Percentiles rank a stretch among this genome's conserved stretches.
Conservation (phyloP, 1,140 invertebrate genomes). For the Leptinotarsa texana region DNA sequence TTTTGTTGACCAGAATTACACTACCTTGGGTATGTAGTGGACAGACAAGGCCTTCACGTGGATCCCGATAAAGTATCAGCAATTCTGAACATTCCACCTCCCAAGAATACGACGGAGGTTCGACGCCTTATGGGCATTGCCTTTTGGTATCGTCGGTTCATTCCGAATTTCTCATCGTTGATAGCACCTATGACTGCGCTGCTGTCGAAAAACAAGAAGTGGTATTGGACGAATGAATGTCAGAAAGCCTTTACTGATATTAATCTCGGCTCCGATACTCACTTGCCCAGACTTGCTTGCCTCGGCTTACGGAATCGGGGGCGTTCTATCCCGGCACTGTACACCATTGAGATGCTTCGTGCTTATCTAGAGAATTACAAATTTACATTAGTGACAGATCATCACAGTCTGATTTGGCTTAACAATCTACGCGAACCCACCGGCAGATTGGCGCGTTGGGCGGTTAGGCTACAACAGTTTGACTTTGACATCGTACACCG, state of each 20-base stretch:
- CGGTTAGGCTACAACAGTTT: slow-evolving; percentile 48
- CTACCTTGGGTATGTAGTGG: neutral
- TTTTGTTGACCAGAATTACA: neutral
- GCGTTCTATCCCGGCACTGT: slow-evolving; percentile 45
- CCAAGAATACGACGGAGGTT: slow-evolving; percentile 29
- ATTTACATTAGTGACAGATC: slow-evolving; percentile 59
- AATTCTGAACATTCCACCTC: slow-evolving; percentile 9
- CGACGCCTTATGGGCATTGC: slow-evolving; percentile 51
- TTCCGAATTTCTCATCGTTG: slow-evolving; percentile 50
- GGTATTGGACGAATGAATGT: slow-evolving; percentile 31
- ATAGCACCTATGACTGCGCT: slow-evolving; percentile 48
- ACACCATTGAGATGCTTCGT: slow-evolving; percentile 53
- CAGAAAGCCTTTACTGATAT: slow-evolving; percentile 38
- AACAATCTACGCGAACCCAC: slow-evolving; percentile 53
- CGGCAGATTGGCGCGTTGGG: slow-evolving; percentile 56
- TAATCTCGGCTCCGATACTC: neutral
- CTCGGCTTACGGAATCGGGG: neutral
- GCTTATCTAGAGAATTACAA: slow-evolving; percentile 53
- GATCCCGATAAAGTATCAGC: slow-evolving; percentile 17
- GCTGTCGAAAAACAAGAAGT: slow-evolving; percentile 23
- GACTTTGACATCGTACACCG: slow-evolving; percentile 51
- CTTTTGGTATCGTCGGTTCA: slow-evolving; percentile 55
- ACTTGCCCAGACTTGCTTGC: slow-evolving; percentile 15
- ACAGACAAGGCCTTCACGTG: neutral
- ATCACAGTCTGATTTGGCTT: slow-evolving; percentile 56